A percentile compares a stretch with the other conserved stretches of the same genome.
These are phyloP conservation scores for Lanius ludovicianus DNA, from an alignment of 2,113 vertebrate species.

Conservation along the genomic window DNA sequence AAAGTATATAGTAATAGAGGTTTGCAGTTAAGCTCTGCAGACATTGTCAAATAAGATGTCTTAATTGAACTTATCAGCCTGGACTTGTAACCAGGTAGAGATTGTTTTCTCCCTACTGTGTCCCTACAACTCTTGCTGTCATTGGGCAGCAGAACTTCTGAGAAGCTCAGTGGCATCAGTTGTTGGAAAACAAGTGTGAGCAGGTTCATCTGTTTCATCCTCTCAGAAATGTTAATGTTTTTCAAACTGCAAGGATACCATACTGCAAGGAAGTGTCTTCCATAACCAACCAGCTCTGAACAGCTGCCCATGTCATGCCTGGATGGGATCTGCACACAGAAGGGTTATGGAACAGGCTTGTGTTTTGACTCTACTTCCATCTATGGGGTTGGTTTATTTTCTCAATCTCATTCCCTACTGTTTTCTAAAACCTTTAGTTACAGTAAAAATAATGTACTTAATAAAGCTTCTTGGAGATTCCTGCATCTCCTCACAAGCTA, in stretches of 20 bases:
- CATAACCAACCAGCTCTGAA: not conserved
- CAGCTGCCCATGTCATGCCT: not conserved
- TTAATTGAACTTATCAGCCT: not conserved
- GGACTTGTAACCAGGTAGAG: not conserved
- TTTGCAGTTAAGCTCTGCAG: not conserved
- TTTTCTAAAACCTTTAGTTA: not conserved
- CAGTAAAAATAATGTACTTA: not conserved
- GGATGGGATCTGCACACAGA: not conserved
- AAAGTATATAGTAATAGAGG: not conserved
- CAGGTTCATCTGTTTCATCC: not conserved
- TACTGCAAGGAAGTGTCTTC: not conserved
- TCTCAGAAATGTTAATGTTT: not conserved
- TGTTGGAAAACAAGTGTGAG: not conserved
- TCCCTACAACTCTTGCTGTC: not conserved
- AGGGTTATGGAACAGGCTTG: not conserved
- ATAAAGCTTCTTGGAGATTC: not conserved
- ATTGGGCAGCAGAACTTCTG: not conserved
- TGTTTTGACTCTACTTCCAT: not conserved
- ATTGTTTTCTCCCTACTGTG: not conserved
- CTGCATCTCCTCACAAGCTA: not conserved
- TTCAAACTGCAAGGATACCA: not conserved
- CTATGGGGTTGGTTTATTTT: not conserved
- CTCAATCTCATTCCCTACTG: not conserved
- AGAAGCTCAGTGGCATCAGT: not conserved
- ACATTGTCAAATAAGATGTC: not conserved